phyloP scores from a whole-genome alignment of 2,888 invertebrate species.

The Linyphia triangularis region DNA sequence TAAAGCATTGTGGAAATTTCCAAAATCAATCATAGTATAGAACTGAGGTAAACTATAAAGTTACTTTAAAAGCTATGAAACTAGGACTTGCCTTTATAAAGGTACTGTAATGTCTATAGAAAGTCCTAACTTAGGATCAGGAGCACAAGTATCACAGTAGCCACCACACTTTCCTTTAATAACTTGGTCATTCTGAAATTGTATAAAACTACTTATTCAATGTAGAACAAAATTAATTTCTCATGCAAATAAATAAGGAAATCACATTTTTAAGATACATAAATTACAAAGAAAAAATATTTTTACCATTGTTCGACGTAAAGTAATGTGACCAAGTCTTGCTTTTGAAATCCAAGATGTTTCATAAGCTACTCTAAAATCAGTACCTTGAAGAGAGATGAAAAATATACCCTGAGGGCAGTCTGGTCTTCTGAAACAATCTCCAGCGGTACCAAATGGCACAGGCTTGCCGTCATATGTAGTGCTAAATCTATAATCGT shows the following conservation, averaged over 20 bases:
- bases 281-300: no score
- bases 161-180: slow-evolving; percentile 87
- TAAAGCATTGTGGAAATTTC: no score
- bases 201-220: not conserved
- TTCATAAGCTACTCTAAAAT: slow-evolving; percentile 83
- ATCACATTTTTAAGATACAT: no score
- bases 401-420: slow-evolving; percentile 89
- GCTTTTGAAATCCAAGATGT: slow-evolving; percentile 82
- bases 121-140: slow-evolving; percentile 72
- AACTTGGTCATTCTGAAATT: slow-evolving; percentile 82
- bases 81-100: slow-evolving; percentile 31
- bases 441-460: slow-evolving; percentile 89
- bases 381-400: slow-evolving; percentile 85
- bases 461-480: slow-evolving; percentile 83
- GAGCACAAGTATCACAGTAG: slow-evolving; percentile 85
- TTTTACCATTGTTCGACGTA: slow-evolving; percentile 51
- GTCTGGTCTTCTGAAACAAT: slow-evolving; percentile 87
- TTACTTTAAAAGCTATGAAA: no score
- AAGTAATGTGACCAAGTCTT: slow-evolving; percentile 80
- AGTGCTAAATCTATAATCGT: slow-evolving; percentile 87
- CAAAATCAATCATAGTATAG: no score
- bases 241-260: no score
- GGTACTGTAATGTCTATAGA: slow-evolving; percentile 50
- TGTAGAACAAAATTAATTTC: not conserved
- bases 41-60: no score